A percentile compares a stretch with the other conserved stretches of the same genome.
Conservation (phyloP, 1,140 invertebrate genomes). For the Archegozetes longisetosus region DNA sequence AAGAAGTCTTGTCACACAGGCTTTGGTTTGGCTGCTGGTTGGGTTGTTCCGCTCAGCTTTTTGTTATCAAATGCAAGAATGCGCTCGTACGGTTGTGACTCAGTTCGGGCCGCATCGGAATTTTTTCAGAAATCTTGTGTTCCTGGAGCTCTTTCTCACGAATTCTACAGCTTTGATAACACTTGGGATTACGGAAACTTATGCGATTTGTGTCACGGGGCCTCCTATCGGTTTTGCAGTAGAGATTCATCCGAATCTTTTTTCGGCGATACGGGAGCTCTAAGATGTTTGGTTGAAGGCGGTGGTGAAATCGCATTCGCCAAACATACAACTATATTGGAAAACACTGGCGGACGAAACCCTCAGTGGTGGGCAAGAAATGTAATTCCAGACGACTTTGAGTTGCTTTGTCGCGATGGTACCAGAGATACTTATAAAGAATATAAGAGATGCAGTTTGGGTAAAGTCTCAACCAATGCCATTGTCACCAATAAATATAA, state of each 20-base stretch:
- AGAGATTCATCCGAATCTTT: constrained; percentile 73
- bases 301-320: constrained; percentile 89
- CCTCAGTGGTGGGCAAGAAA: constrained; percentile 84
- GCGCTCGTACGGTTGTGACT: constrained; percentile 74
- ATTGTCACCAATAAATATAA: constrained; percentile 72
- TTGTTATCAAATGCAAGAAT: constrained; percentile 86
- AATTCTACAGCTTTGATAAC: constrained; percentile 33
- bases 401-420: constrained; percentile 84
- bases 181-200: constrained; percentile 42
- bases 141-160: constrained; percentile 35
- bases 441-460: constrained; percentile 55
- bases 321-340: constrained; percentile 66
- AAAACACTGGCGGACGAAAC: constrained; percentile 77
- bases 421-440: constrained; percentile 29
- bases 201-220: constrained; percentile 82
- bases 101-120: constrained; percentile 67
- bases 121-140: constrained; percentile 55
- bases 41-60: constrained; percentile 85
- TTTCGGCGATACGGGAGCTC: constrained; percentile 72
- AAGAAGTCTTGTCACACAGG: constrained; percentile 82
- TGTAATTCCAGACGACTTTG: constrained; percentile 74
- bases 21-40: constrained; percentile 79
- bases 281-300: constrained; percentile 82
- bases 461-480: constrained; percentile 76
- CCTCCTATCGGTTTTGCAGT: constrained; percentile 59